Evolutionary conservation across 1,140 invertebrate species (phyloP), one percentile per base, ranked within the genome.

Genomic region (Drosophila teissieri): DNA sequence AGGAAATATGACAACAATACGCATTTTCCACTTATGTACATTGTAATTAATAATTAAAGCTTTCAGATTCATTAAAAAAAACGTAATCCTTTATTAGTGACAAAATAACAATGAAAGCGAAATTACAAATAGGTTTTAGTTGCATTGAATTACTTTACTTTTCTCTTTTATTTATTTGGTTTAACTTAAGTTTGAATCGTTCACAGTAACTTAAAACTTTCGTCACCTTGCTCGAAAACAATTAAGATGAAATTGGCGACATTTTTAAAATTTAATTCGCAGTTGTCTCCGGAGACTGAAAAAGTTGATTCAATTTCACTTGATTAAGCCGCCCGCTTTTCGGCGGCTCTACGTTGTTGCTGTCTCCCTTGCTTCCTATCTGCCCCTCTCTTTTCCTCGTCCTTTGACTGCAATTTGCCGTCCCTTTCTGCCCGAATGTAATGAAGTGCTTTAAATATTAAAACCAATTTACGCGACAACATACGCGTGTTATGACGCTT

Each of bases 381-480:
- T 5, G 1, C 7, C 7, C 4, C 14, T 27, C 31, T 39, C 22
- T 40, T 12, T 39, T 6, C 22, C 8, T 34, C 12, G 24, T 4
- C 10, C 36, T 3, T 27, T n/a, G 15, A 51, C 27, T 51, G 17
- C 11, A 12, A 17, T 55, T 24, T 4, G 14, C 24, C 40, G 37
- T 53, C 44, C 49, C 45, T 42, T 54, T 37, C 31, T 10, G 53
- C 5, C 45, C 15, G 68, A 62, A 76, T 84, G 84, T 84, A 89
- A 89, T 89, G 84, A 83, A 89, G 73, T 89, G 84, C 73, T 78
- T 89, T 84, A 89, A 89, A 89, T 89, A 89, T 89, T 89, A 89
- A 89, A 89, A 89, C 84, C 84, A 89, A 89, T 89, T 89, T 89
- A 84, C 84, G 85, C 57, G 85, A 90, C 80, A 90, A 80, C 84